Evolutionary conservation across 2,113 vertebrate genomes (phyloP).

Genomic region (Craseonycteris thonglongyai): DNA sequence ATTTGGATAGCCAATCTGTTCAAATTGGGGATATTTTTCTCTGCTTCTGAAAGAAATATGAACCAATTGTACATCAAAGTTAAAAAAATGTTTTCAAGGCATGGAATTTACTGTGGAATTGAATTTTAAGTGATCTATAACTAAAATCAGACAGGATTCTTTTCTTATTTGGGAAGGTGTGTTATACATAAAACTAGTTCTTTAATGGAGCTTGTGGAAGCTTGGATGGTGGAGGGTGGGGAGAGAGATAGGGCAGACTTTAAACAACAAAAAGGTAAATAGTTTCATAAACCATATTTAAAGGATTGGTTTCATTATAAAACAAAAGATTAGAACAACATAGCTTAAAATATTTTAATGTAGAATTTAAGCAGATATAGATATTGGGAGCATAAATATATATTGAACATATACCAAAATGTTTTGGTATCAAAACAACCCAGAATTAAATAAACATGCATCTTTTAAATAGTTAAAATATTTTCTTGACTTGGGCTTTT

Average conservation of each 20-base stretch:
- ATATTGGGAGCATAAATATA: not conserved
- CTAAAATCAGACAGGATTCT: not conserved
- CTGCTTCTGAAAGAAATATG: not conserved
- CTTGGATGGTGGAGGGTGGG: accelerated
- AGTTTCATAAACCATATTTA: not conserved
- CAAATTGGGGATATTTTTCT: not conserved
- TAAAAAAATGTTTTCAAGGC: not conserved
- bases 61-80: not conserved
- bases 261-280: not conserved
- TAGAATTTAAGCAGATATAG: not conserved
- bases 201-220: not conserved
- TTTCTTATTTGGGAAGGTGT: not conserved
- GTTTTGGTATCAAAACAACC: not conserved
- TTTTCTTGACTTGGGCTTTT: not conserved
- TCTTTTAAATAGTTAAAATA: slow-evolving; percentile 29
- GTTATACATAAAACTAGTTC: not conserved
- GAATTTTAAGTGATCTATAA: not conserved
- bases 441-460: not conserved
- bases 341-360: slow-evolving; percentile 10
- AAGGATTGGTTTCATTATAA: not conserved
- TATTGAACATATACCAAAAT: slow-evolving; percentile 1
- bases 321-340: not conserved
- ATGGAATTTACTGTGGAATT: not conserved
- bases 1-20: not conserved
- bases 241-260: not conserved